These are phyloP conservation scores for Crypturellus tataupa DNA, from an alignment of 2,797 vertebrate species.

Conservation along the genomic window DNA sequence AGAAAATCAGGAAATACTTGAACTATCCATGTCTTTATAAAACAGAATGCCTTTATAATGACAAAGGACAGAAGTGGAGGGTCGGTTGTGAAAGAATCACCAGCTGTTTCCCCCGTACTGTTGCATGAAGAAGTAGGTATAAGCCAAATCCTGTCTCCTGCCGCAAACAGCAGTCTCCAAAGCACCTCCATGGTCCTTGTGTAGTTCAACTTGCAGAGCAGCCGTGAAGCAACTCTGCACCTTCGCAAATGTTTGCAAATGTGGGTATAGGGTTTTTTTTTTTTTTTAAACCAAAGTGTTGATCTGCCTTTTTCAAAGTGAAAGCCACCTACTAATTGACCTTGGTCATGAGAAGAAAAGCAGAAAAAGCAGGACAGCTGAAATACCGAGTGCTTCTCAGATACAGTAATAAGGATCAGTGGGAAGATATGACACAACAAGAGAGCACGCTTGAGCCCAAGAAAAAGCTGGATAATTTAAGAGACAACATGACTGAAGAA, in stretches of 20 bases:
- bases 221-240: background rate
- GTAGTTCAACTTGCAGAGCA: background rate
- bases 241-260: background rate
- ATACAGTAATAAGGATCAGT: background rate
- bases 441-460: background rate
- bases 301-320: background rate
- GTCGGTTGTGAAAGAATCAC: background rate
- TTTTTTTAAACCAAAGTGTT: background rate
- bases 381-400: background rate
- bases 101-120: background rate
- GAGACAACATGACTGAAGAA: background rate
- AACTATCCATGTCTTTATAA: background rate
- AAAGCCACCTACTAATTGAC: background rate
- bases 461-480: background rate
- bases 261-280: background rate
- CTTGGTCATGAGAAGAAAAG: background rate
- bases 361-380: background rate
- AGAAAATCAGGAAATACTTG: background rate
- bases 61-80: background rate
- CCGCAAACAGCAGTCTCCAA: background rate
- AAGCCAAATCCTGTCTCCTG: background rate
- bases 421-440: background rate
- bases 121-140: background rate
- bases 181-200: background rate
- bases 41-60: background rate